Conservation (phyloP, 2,888 invertebrate genomes). For the Ypsolopha scabrella region DNA sequence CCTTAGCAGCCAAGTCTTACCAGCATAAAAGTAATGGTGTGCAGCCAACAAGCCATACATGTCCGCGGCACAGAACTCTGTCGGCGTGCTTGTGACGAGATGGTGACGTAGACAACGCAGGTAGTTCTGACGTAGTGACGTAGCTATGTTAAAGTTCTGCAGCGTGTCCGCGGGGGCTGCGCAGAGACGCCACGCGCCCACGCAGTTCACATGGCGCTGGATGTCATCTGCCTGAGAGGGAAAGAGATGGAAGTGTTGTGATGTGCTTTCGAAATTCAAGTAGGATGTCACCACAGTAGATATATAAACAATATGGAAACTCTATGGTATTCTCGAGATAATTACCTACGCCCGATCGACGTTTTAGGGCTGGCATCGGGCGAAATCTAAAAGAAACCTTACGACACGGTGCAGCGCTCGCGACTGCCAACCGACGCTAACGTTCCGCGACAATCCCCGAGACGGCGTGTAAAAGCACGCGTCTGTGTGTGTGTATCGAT, state of each 20-base stretch:
- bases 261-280: too few relatives aligned
- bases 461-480: too few relatives aligned
- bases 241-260: neutral
- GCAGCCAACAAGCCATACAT: constrained; percentile 84
- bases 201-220: constrained; percentile 84
- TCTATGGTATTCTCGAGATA: too few relatives aligned
- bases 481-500: too few relatives aligned
- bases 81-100: constrained; percentile 61
- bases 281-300: too few relatives aligned
- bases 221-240: constrained; percentile 75
- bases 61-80: constrained; percentile 83
- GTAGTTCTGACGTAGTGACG: constrained; percentile 49
- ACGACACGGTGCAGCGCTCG: too few relatives aligned
- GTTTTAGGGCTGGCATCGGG: too few relatives aligned
- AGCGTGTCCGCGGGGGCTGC: constrained; percentile 75
- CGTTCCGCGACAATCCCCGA: too few relatives aligned
- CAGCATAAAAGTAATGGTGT: constrained; percentile 72
- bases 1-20: constrained; percentile 19
- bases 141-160: constrained; percentile 36
- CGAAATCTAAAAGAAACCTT: too few relatives aligned
- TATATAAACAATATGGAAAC: too few relatives aligned
- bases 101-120: constrained; percentile 68
- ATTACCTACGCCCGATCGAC: too few relatives aligned
- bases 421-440: too few relatives aligned
- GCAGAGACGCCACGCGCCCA: constrained; percentile 80